These are phyloP conservation scores for Crepidodera aurea DNA, from an alignment of 2,888 invertebrate genomes.

Conservation along the genomic window DNA sequence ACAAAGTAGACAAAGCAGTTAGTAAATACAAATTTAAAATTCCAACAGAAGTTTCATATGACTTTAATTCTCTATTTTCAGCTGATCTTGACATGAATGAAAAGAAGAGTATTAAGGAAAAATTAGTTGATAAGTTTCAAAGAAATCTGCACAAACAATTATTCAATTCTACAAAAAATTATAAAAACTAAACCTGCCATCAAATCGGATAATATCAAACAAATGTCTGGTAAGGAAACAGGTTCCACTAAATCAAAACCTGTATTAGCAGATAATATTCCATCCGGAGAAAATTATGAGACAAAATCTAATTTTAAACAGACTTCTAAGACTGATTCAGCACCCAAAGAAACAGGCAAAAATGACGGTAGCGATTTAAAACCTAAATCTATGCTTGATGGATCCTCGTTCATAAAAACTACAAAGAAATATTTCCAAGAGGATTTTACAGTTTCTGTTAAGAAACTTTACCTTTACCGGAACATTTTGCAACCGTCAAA, in stretches of 20 bases:
- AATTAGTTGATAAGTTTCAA: neutral
- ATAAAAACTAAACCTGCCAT: neutral
- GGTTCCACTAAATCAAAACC: neutral
- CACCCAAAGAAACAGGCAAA: too few relatives aligned
- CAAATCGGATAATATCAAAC: neutral
- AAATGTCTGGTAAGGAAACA: neutral
- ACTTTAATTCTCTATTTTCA: neutral
- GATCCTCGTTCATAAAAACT: too few relatives aligned
- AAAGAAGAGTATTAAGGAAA: neutral
- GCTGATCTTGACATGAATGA: neutral
- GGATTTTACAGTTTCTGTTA: too few relatives aligned
- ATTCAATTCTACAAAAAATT: neutral
- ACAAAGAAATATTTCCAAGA: too few relatives aligned
- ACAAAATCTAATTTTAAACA: too few relatives aligned
- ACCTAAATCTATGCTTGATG: too few relatives aligned
- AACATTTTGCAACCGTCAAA: too few relatives aligned
- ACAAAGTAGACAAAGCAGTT: neutral
- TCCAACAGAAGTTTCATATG: slow-evolving; percentile 3
- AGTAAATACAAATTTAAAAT: slow-evolving; percentile 3
- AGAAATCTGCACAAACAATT: neutral
- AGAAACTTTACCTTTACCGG: too few relatives aligned
- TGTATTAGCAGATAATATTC: neutral
- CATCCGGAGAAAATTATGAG: too few relatives aligned
- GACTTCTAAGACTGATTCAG: too few relatives aligned
- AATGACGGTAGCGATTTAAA: too few relatives aligned